A percentile compares a stretch with the other conserved stretches of the same genome.
Conservation (phyloP, 2,113 vertebrate genomes). For the Peromyscus californicus region DNA sequence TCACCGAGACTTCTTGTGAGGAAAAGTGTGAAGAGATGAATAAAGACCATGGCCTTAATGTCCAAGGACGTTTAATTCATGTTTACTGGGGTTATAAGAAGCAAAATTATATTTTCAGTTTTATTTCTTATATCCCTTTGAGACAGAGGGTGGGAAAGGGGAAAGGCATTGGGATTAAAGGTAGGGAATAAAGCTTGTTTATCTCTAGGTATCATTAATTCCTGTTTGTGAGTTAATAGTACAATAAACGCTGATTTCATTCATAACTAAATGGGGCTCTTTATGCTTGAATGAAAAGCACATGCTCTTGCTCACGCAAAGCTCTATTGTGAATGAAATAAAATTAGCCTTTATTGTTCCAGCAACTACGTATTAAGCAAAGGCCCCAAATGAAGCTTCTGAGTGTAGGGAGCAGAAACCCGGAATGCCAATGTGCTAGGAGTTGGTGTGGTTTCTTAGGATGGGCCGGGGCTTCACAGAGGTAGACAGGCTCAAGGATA, state of each 20-base stretch:
- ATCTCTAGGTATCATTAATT: conserved; percentile 73
- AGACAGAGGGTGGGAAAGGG: conserved; percentile 33
- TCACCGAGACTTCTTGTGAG: not conserved
- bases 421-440: conserved; percentile 1
- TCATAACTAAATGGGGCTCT: conserved; percentile 70
- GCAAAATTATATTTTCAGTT: not conserved
- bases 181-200: conserved; percentile 67
- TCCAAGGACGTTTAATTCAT: not conserved
- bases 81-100: conserved; percentile 23
- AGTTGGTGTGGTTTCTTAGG: not conserved
- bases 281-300: conserved; percentile 73
- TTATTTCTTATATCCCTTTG: conserved; percentile 50
- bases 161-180: not conserved
- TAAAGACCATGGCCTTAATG: not conserved
- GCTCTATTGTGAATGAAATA: conserved; percentile 60
- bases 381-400: conserved; percentile 57
- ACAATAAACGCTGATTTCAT: conserved; percentile 78
- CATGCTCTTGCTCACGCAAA: conserved; percentile 46
- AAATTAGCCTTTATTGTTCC: conserved; percentile 72
- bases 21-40: not conserved
- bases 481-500: not conserved
- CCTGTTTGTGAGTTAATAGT: conserved; percentile 60
- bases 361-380: conserved; percentile 37
- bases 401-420: conserved; percentile 11
- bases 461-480: not conserved